Evolutionary conservation across 1,140 invertebrate genomes (phyloP), one percentile per base, ranked within the genome.

Genomic region (Drosophila lacertosa): DNA sequence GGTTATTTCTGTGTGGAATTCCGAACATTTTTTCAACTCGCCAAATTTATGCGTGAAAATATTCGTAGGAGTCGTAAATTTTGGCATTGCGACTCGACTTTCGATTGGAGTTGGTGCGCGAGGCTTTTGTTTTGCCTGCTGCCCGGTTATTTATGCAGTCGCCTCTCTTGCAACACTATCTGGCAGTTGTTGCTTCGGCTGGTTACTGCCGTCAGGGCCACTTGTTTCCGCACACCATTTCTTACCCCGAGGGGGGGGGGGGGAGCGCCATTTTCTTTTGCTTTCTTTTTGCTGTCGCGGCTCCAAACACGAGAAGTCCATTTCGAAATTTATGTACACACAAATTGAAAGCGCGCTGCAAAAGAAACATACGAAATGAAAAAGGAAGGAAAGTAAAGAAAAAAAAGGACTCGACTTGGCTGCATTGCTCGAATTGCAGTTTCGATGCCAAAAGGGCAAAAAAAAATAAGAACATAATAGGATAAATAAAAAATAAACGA

Each of bases 261-360:
- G 16, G 40, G 22, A 45, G 47, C 29, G 22, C 18, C 29, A 47
- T 74, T 62, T 54, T 73, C 66, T 42, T 74, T 62, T 54, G 69
- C 66, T 42, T 39, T 72, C 29, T 40, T 53, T 66, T 44, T 74
- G 22, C 48, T 69, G 76, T 75, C 64, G 62, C 68, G 48, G 54
- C 42, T 37, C 54, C 58, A 63, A 88, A 86, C 81, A 86, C 74
- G 81, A 86, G 77, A 86, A 86, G 81, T 86, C 82, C 82, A 86
- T 86, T 86, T 75, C 77, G 77, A 82, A 88, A 88, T 86, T 86
- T 86, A 86, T 86, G 77, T 86, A 82, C 82, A 86, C 82, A 86
- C 83, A 86, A 86, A 88, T 88, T 86, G 82, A 82, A 86, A 88
- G 66, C 70, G 70, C 66, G 32, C 39, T 32, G 35, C 50, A 64